Evolutionary conservation across 2,888 invertebrate species (phyloP), one percentile per base, ranked within the genome.

Genomic region (Meiosimyza platycephala): DNA sequence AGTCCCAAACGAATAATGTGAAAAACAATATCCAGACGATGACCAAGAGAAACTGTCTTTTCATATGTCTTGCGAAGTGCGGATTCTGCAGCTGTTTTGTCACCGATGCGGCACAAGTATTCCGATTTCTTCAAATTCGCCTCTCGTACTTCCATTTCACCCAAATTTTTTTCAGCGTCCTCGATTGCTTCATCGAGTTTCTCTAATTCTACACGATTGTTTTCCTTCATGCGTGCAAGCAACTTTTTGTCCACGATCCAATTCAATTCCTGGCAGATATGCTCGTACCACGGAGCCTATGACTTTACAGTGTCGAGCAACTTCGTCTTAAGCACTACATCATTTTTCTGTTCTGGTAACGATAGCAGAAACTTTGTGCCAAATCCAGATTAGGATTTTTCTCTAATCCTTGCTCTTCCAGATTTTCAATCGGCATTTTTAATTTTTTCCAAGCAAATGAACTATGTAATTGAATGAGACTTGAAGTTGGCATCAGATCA

Each of bases 201-300:
- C 78, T 92, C 91, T 15, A 96, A 81, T 80, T 92, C 91, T 74
- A 91, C 89, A 63, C 89, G 90, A 88, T 97, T 97, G 63, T 90
- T 91, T 33, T 90, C 89, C 81, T 93, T 89, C 90, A 92, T 90
- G 63, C 88, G 86, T n/a, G 88, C 84, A 54, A 91, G 80, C 74
- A 91, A 80, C 47, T 87, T 90, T 82, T 90, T 89, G 84, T 98
- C 96, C 57, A 94, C 89, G n/a, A 89, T 86, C 95, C 96, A 97
- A 54, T 92, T 92, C 4, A 93, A 88, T 79, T 94, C 94, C 71
- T 90, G 89, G 84, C 96, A 96, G n/a, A 98, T 91, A 81, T 95
- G 92, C 87, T 96, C 95, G 85, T 98, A 99, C 89, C 95, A 98
- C 0, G 97, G 96, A 52, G 97, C 96, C 98, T 99, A 84, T 95